Evolutionary conservation across 2,888 invertebrate species (phyloP).

Genomic region (Fragum whitleyi): DNA sequence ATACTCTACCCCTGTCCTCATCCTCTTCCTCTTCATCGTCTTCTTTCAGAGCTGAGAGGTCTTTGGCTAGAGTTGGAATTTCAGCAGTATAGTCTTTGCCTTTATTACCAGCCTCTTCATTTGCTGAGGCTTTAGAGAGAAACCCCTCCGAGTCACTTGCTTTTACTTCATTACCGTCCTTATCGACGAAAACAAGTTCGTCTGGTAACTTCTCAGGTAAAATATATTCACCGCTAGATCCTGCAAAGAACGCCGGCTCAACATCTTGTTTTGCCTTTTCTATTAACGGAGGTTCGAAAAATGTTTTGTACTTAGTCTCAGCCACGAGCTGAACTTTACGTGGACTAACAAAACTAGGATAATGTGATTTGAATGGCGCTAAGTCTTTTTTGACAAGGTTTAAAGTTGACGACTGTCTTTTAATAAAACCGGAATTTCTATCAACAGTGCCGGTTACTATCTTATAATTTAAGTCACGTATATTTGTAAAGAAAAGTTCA

Average conservation of each 20-base stretch:
- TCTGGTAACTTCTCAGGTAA: constrained; percentile 75
- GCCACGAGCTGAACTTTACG: constrained; percentile 66
- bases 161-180: constrained; percentile 58
- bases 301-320: constrained; percentile 70
- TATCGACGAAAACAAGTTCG: constrained; percentile 66
- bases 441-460: constrained; percentile 71
- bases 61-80: background rate
- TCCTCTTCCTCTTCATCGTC: constrained; percentile 33
- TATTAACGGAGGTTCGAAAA: constrained; percentile 78
- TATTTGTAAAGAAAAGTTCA: constrained; percentile 74
- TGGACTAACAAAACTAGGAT: constrained; percentile 79
- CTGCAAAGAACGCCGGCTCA: constrained; percentile 77
- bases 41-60: background rate
- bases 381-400: constrained; percentile 31
- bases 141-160: constrained; percentile 53
- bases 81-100: background rate
- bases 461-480: constrained; percentile 77
- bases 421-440: constrained; percentile 63
- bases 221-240: constrained; percentile 66
- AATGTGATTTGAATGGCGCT: constrained; percentile 48
- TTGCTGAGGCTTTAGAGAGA: constrained; percentile 34
- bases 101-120: constrained; percentile 26
- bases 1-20: background rate
- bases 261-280: constrained; percentile 73
- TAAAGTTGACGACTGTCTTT: constrained; percentile 28